These are phyloP conservation scores for Styela plicata DNA, from an alignment of 23 tunicate genomes.

Conservation along the genomic window DNA sequence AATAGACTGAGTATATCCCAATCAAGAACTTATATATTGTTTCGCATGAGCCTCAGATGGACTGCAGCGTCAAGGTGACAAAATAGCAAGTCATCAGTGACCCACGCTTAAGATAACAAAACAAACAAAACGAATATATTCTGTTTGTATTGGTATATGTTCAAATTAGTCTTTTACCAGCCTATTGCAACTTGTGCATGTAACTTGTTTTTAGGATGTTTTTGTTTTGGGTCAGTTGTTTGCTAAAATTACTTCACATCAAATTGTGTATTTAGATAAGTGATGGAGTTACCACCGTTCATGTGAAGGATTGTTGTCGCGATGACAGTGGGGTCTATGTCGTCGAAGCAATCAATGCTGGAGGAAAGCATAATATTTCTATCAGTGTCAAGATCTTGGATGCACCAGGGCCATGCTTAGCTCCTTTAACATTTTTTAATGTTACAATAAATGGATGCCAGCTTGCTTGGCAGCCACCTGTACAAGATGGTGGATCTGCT, in stretches of 20 bases:
- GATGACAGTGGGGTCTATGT: constrained; percentile 74
- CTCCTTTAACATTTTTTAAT: constrained; percentile 18
- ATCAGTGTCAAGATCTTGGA: constrained; percentile 67
- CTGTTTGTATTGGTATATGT: no score
- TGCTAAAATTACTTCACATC: neutral
- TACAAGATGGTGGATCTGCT: constrained; percentile 61
- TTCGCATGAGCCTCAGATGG: no score
- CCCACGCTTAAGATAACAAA: no score
- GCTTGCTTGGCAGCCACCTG: constrained; percentile 72
- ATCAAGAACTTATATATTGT: no score
- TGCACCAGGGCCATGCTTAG: constrained; percentile 79
- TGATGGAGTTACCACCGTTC: constrained; percentile 35
- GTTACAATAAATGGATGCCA: constrained; percentile 55
- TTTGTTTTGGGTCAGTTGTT: neutral
- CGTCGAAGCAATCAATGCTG: constrained; percentile 57
- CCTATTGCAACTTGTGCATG: no score
- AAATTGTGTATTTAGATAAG: constrained; percentile 7
- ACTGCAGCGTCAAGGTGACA: no score
- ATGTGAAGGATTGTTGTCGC: constrained; percentile 44
- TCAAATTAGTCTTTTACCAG: no score
- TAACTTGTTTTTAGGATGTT: neutral
- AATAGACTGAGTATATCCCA: no score
- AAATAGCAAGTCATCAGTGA: no score
- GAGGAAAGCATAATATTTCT: constrained; percentile 46
- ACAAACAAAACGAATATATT: no score